Evolutionary conservation across 2,797 vertebrate species (phyloP), one percentile per base, ranked within the genome.

Genomic region (Ptychobarbus kaznakovi): DNA sequence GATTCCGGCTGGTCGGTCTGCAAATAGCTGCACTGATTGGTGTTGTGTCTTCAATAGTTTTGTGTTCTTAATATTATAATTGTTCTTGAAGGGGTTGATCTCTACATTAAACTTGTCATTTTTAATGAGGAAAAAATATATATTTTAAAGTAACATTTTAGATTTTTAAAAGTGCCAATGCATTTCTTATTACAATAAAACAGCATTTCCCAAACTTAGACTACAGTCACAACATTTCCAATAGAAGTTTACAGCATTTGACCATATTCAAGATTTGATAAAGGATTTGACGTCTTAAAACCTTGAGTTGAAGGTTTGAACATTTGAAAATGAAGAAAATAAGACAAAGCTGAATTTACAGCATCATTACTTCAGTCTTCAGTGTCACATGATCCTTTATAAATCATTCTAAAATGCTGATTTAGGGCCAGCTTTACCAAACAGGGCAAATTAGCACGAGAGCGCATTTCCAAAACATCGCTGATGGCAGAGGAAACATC

Each of bases 21-120:
- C 80, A 72, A 83, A 82, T 49, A 56, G n/a, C 46, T 25, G 77
- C 77, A 13, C 83, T 83, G 76, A 82, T 81, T 84, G 22, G 13
- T 81, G 81, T 66, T 73, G n/a, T 77, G 76, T 66, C 72, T 18
- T 40, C 76, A 3, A 9, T 46, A 51, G 15, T 63, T 49, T 40
- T 28, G 44, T 44, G 25, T 61, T n/a, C 16, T 76, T 66, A 40
- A 86, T 72, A 32, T 32, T 46, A 10, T 46, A 25, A 0, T 3
- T 6, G 0, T 25, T n/a, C 12, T 46, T 35, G 28, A 65, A 65
- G 10, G 22, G 4, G 11, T 6, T 72, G 16, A 46, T 44, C 4
- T 69, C 40, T 20, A 15, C 3, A 9, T 49, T 28, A 46, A 28
- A 25, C 6, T 4, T 73, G 22, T 28, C 3, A 18, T 46, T 73